Evolutionary conservation across 2,888 invertebrate genomes (phyloP), one percentile per base, ranked within the genome.

Genomic region (Agrilus cyanescens): DNA sequence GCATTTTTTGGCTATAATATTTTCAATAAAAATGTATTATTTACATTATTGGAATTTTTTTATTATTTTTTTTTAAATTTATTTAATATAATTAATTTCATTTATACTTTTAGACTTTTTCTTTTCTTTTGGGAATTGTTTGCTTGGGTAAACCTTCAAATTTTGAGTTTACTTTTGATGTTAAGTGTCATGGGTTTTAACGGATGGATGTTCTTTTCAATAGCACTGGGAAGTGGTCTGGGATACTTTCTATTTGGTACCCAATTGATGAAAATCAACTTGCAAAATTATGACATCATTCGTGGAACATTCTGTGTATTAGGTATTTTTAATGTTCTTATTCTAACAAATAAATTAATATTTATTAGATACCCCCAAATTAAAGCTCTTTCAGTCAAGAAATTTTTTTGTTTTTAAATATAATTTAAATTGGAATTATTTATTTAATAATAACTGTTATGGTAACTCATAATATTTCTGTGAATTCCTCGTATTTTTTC

Each of bases 141-240:
- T 14, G 44, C 66, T 44, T 67, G 66, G 67, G 46, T 66, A 29
- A 41, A 56, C 20, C 49, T 65, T 18, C 63, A 64, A 53, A 66
- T 72, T 47, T 68, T 82, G 37, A 80, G 81, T 18, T 83, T 83
- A 63, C 60, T 82, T 40, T 67, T 84, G 18, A 84, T 84, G 83
- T 60, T 84, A 49, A 72, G 75, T 18, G 78, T 82, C n/a, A 84
- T 84, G 84, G 62, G 78, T 12, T 84, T 76, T 65, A 82, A 83
- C 64, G 78, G 73, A 18, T 81, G 82, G 56, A 64, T 84, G 42
- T 69, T 76, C 46, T 66, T 82, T 38, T 73, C 81, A 10, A 72
- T 82, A 39, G 69, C 78, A 4, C 63, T 79, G 41, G 83, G 83
- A 15, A 77, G 78, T 61, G 68, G 69, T 14, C 33, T 75, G 3